Base-by-base conservation (phyloP, 2,797 vertebrate genomes). In the Malurus leucopterus region DNA sequence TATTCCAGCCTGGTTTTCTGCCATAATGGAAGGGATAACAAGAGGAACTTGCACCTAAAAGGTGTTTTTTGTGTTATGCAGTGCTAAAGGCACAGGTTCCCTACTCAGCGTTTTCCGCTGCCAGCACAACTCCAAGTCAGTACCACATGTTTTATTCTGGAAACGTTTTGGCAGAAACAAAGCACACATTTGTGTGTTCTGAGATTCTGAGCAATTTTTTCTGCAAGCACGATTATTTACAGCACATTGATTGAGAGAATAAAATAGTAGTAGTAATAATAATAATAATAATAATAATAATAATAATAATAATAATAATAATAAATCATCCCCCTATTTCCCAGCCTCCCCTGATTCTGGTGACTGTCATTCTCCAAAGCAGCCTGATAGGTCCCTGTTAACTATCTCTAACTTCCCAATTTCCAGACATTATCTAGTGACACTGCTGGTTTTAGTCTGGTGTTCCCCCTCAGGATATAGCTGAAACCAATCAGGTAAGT, bases 401-500 rank as follows among this genome's bases (percentile, higher is more conserved):
- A 63, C 65, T n/a, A 24, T 41, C 44, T 36, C 73, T 59, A 47
- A 6, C 40, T 86, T 86, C 55, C 51, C 73, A 79, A 27, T 81
- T 72, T 90, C 74, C 87, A 78, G 61, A 77, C 26, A 55, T 84
- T 72, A 88, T 53, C 84, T 67, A 55, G 69, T 65, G 72, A 77
- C 71, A 61, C 51, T 89, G 63, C 43, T 81, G 72, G 55, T 90
- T 93, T 75, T 61, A 67, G 82, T 34, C 62, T 44, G 44, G 53
- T 30, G 72, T 58, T 79, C n/a, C 43, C 81, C 72, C 84, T 76
- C 88, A 88, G 87, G 59, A 81, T 58, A 83, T 8, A 88, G 63
- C 86, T 69, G 69, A 91, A 90, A 91, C 61, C 85, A 84, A 75
- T 76, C 77, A 92, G 72, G 61, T 91, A 84, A 69, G 77, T 73